Base-by-base conservation (phyloP, 2,797 vertebrate genomes). In the Hephaestus fuliginosus region DNA sequence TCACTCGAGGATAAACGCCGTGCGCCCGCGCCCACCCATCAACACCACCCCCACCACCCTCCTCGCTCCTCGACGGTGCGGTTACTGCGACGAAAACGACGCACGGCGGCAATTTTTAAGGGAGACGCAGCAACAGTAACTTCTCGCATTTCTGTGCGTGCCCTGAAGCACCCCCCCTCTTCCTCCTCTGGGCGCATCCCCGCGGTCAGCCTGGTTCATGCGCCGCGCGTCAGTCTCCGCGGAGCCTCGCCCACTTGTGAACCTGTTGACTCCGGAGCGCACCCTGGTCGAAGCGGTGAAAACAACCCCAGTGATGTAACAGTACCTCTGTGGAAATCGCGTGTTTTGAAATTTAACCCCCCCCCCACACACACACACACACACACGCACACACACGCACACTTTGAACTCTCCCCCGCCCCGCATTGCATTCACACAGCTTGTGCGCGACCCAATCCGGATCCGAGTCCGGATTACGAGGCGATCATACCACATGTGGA, bases 1-100 rank as follows among this genome's bases (percentile, higher is more conserved):
- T 96, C 95, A 95, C 83, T 84, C 81, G 87, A 94, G 95, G 95
- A 95, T 92, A 95, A 93, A 88, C 90, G 86, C 62, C 69, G 78
- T 76, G 83, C 82, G 76, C 84, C 86, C 74, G 83, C 30, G 2
- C 30, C 30, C 30, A 33, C 30, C 30, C 30, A 33, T 33, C 30
- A 33, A 3, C 30, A 33, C 5, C 30, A 33, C 5, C 25, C 25
- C 25, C 30, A 33, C 5, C 30, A 33, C 30, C 30, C 30, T 33
- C 30, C 30, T 33, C 30, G 30, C 41, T 48, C 53, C 76, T 36
- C 79, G 58, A 78, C 78, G 68, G 55, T 52, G 72, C 48, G 52
- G 79, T 55, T 84, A 51, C 7, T 53, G 39, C 44, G 64, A 49
- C 30, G 65, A 51, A 48, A 43, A 33, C 56, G 18, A 76, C 69